Conservation (phyloP, 2,113 vertebrate genomes). For the human (Homo sapiens) region GRCh38 chr12:76410501-76411000, state of each 20-base stretch:
- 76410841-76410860: neutral
- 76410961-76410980: neutral
- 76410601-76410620: constrained; percentile 93
- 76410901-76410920: neutral
- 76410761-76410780: neutral
- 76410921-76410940: neutral
- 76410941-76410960: neutral
- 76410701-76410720: constrained; percentile 11
- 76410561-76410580: constrained; percentile 99
- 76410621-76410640: constrained; percentile 93
- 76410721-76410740: neutral
- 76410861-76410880: neutral
- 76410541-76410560: constrained; percentile 42
- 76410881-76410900: neutral
- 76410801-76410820: constrained; percentile 3
- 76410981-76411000: constrained; percentile 17
- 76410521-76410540: neutral
- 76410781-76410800: neutral
- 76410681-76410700: neutral
- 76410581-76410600: constrained; percentile 92
- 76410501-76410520: constrained; percentile 6
- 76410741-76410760: neutral
- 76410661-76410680: constrained; percentile 17
- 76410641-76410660: constrained; percentile 49
- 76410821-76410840: neutral